Conservation (phyloP, 2,888 invertebrate genomes). For the Cheilosia scutellata region DNA sequence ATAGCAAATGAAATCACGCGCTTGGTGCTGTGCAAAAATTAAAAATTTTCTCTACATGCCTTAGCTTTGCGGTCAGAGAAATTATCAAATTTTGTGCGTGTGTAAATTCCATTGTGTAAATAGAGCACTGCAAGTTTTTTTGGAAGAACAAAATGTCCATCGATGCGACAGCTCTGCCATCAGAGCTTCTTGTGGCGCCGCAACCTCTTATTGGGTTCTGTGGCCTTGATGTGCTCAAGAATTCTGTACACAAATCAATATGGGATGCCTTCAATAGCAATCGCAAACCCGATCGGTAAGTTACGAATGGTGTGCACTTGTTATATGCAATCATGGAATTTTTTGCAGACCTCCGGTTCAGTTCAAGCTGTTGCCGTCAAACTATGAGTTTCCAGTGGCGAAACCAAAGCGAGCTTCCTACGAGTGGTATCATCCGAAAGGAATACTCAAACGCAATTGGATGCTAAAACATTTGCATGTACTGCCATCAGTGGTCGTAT, state of each 20-base stretch:
- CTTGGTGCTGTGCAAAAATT: constrained; percentile 5
- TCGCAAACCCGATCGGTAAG: constrained; percentile 88
- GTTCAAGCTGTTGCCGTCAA: constrained; percentile 92
- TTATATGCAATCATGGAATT: not conserved
- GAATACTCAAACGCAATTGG: constrained; percentile 97
- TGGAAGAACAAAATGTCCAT: constrained; percentile 84
- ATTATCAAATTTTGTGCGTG: constrained; percentile 47
- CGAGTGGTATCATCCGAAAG: constrained; percentile 97
- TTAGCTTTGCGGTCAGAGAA: constrained; percentile 34
- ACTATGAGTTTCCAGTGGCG: constrained; percentile 94
- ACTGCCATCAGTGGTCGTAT: constrained; percentile 96
- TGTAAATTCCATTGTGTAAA: constrained; percentile 67
- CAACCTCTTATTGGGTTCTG: constrained; percentile 94
- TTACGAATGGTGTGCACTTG: not conserved
- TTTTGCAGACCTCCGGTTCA: constrained; percentile 89
- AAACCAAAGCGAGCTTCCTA: constrained; percentile 95
- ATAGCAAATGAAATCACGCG: constrained; percentile 39
- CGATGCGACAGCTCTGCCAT: constrained; percentile 90
- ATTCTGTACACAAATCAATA: constrained; percentile 94
- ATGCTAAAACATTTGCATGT: constrained; percentile 95
- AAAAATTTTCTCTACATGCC: constrained; percentile 45
- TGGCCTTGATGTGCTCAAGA: constrained; percentile 93
- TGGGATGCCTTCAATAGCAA: constrained; percentile 97
- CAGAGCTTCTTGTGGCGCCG: constrained; percentile 93
- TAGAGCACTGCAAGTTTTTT: constrained; percentile 42